phyloP scores from a whole-genome alignment of 2,797 vertebrate genomes.

The Phataginus tetradactyla region DNA sequence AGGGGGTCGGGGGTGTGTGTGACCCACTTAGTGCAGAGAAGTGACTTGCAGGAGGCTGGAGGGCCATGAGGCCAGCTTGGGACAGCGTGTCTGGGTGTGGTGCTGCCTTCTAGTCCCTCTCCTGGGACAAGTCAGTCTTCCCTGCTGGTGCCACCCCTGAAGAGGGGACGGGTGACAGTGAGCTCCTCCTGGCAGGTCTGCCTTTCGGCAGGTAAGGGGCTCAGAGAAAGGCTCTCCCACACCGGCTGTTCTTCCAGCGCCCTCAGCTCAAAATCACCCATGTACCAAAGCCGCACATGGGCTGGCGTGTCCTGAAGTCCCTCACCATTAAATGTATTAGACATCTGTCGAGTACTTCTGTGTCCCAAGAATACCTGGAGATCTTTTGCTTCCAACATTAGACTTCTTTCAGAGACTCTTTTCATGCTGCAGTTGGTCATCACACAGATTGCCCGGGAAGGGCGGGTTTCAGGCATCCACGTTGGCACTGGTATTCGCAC shows the following conservation, averaged over 20 bases:
- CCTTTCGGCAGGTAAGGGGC: background rate
- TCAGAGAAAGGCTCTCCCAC: background rate
- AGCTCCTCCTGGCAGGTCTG: background rate
- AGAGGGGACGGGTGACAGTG: too few species aligned
- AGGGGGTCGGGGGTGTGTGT: too few species aligned
- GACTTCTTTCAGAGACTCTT: background rate
- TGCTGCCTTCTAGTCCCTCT: background rate
- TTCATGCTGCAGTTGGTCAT: background rate
- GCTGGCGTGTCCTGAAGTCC: too few species aligned
- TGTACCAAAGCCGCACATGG: background rate
- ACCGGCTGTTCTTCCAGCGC: background rate
- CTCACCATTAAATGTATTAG: background rate
- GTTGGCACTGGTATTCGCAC: background rate
- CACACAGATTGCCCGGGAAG: background rate
- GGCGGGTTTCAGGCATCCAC: background rate
- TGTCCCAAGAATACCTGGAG: background rate
- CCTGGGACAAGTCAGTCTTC: background rate
- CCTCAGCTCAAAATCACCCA: background rate
- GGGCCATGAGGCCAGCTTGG: too few species aligned
- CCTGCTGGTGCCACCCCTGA: background rate
- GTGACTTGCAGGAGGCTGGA: too few species aligned
- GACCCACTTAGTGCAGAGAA: too few species aligned
- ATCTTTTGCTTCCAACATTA: background rate
- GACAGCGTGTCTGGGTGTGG: background rate
- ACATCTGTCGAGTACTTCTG: fast-evolving